Evolutionary conservation across 2,113 vertebrate species (phyloP).

Genomic region (Pachyramphus minor): DNA sequence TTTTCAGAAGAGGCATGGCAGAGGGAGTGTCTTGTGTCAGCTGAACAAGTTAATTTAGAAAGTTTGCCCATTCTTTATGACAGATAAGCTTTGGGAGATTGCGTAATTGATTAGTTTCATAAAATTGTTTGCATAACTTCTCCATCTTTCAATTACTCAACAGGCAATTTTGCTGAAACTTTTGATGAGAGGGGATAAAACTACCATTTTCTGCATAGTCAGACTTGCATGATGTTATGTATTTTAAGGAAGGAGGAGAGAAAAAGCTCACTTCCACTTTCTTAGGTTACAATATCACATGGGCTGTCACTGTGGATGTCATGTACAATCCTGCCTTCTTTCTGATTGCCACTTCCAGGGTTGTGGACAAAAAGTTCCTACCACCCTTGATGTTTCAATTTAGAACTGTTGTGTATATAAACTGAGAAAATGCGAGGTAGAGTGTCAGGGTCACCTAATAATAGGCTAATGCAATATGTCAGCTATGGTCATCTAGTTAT

Average conservation of each 20-base stretch:
- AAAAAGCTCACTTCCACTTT: background rate
- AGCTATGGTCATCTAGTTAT: background rate
- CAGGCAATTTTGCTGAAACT: background rate
- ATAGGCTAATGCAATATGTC: background rate
- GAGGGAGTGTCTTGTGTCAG: background rate
- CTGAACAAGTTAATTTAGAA: background rate
- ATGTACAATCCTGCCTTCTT: background rate
- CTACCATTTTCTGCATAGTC: background rate
- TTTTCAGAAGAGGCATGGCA: background rate
- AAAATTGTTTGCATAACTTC: background rate
- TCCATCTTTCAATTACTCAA: background rate
- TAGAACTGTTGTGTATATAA: background rate
- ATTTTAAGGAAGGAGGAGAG: background rate
- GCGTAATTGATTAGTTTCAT: background rate
- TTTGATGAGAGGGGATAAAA: background rate
- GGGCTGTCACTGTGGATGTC: background rate
- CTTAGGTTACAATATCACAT: background rate
- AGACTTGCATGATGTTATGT: background rate
- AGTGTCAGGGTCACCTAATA: constrained; percentile 15
- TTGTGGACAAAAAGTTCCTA: background rate
- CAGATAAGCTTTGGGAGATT: background rate
- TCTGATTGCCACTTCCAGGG: background rate
- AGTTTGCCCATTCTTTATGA: background rate
- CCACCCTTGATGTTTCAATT: background rate
- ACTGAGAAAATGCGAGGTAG: background rate